Percentiles rank a stretch among this genome's conserved stretches.
Conservation (phyloP, 1,140 invertebrate genomes). For the Branchinecta lindahli region DNA sequence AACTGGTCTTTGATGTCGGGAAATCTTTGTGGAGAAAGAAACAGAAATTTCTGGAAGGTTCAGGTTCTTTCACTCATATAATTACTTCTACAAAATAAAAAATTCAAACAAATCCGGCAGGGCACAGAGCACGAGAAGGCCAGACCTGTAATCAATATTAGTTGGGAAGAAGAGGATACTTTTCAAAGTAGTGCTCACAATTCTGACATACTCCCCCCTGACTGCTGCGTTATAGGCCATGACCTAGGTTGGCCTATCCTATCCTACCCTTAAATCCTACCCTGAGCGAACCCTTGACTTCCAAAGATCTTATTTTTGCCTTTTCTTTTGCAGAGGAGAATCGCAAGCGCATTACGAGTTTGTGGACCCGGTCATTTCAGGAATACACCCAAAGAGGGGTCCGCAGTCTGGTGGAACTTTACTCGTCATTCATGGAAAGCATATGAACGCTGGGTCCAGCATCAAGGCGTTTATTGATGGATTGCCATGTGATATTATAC, state of each 20-base stretch:
- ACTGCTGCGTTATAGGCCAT: too few relatives aligned
- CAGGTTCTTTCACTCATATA: too few relatives aligned
- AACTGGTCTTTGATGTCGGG: too few relatives aligned
- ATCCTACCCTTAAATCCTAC: not conserved
- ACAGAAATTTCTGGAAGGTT: too few relatives aligned
- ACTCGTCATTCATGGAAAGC: slow-evolving; percentile 69
- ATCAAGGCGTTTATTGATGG: slow-evolving; percentile 78
- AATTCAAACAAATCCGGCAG: too few relatives aligned
- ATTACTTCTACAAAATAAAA: too few relatives aligned
- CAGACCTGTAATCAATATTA: too few relatives aligned
- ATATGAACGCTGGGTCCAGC: slow-evolving; percentile 86
- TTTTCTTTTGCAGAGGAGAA: slow-evolving; percentile 41
- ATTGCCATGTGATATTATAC: slow-evolving; percentile 59
- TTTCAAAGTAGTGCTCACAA: too few relatives aligned
- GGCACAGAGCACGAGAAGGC: too few relatives aligned
- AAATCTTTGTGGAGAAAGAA: too few relatives aligned
- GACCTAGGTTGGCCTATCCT: not conserved
- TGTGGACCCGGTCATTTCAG: slow-evolving; percentile 67
- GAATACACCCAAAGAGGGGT: slow-evolving; percentile 70
- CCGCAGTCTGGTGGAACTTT: slow-evolving; percentile 84
- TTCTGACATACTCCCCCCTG: too few relatives aligned
- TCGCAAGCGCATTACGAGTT: slow-evolving; percentile 66
- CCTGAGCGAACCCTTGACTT: not conserved
- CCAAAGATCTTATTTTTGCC: not conserved
- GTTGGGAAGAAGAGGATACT: too few relatives aligned